These are phyloP conservation scores for Drosophila picticornis DNA, from an alignment of 2,888 invertebrate genomes.

Conservation along the genomic window DNA sequence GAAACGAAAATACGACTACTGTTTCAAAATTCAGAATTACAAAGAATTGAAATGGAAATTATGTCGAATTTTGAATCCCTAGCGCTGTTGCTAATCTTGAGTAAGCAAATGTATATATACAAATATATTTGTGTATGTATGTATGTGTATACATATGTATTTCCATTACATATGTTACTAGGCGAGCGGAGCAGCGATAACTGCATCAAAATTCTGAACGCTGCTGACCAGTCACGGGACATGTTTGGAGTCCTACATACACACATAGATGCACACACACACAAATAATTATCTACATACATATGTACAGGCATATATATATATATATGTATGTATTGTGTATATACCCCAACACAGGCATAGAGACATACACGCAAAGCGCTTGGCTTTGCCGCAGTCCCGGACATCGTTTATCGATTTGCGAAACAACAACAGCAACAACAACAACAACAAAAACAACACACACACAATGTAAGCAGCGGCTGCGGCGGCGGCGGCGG, in stretches of 20 bases:
- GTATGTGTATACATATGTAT: conserved; percentile 5
- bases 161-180: neutral
- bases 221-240: conserved; percentile 51
- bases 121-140: neutral
- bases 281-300: conserved; percentile 10
- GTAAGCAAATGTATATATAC: neutral
- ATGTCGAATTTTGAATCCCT: neutral
- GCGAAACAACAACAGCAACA: conserved; percentile 60
- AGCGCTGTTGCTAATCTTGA: neutral
- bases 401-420: conserved; percentile 80
- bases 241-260: conserved; percentile 22
- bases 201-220: conserved; percentile 37
- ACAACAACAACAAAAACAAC: conserved; percentile 26
- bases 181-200: conserved; percentile 40
- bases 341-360: conserved; percentile 9
- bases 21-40: neutral
- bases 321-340: neutral
- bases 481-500: conserved; percentile 23
- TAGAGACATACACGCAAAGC: conserved; percentile 60
- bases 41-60: neutral
- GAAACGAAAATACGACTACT: neutral
- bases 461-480: conserved; percentile 29
- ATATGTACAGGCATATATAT: neutral
- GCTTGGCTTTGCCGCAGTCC: conserved; percentile 68
- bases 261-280: conserved; percentile 13